Evolutionary conservation across 2,888 invertebrate species (phyloP).

Genomic region (Dione juno): DNA sequence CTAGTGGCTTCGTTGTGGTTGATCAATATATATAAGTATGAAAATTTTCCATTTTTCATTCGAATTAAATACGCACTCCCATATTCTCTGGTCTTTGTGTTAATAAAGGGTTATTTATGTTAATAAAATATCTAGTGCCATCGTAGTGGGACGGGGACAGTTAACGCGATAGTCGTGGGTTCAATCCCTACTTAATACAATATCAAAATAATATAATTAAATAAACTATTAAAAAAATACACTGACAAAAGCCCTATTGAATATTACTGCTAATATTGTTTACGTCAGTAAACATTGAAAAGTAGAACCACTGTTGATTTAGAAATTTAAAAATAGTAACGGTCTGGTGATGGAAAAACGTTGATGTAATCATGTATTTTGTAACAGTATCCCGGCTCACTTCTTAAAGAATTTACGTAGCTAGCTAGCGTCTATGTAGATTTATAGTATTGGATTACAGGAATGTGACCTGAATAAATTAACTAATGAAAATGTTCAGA

Average conservation of each 20-base stretch:
- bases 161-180: too few relatives aligned
- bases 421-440: not conserved
- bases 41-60: too few relatives aligned
- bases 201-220: too few relatives aligned
- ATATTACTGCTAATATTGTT: not conserved
- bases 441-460: not conserved
- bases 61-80: too few relatives aligned
- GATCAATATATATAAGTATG: too few relatives aligned
- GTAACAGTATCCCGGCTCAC: conserved; percentile 18
- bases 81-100: too few relatives aligned
- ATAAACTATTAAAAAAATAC: too few relatives aligned
- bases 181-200: too few relatives aligned
- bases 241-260: not conserved
- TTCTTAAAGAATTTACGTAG: conserved; percentile 1
- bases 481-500: not conserved
- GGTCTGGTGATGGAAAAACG: conserved; percentile 18
- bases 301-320: not conserved
- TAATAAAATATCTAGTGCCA: too few relatives aligned
- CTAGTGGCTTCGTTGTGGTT: too few relatives aligned
- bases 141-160: too few relatives aligned
- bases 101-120: too few relatives aligned
- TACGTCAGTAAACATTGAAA: conserved; percentile 3
- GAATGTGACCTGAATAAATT: not conserved
- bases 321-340: conserved; percentile 22
- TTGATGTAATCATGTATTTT: conserved; percentile 27